A percentile compares a stretch with the other conserved stretches of the same genome.
phyloP scores from a whole-genome alignment of 2,888 invertebrate genomes.

The Trissoscelio sp. region DNA sequence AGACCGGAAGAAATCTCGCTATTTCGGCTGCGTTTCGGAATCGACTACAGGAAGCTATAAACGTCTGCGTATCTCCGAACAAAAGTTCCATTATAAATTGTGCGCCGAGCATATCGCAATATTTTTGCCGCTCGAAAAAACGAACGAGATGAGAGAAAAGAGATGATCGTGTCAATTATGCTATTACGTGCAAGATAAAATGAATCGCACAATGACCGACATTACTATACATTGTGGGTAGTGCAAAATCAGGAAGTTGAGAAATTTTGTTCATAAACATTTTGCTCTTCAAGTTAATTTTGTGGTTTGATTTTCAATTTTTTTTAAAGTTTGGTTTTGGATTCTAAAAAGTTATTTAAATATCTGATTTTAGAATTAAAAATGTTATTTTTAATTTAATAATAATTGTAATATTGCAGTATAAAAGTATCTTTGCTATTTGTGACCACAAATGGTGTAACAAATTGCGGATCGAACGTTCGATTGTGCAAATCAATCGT shows the following conservation, averaged over 20 bases:
- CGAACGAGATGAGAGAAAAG: slow-evolving; percentile 48
- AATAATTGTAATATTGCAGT: background rate
- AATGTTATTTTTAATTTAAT: no score
- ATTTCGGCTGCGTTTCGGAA: slow-evolving; percentile 41
- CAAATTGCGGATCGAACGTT: slow-evolving; percentile 24
- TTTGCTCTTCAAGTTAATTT: background rate
- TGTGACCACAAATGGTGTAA: slow-evolving; percentile 53
- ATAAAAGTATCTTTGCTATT: background rate
- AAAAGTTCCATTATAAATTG: slow-evolving; percentile 45
- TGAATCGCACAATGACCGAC: slow-evolving; percentile 51
- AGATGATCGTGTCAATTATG: slow-evolving; percentile 69
- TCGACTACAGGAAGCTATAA: slow-evolving; percentile 32
- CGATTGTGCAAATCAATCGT: slow-evolving; percentile 53
- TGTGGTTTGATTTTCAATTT: background rate
- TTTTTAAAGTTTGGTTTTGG: no score
- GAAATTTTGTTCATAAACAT: slow-evolving; percentile 40
- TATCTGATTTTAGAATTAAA: no score
- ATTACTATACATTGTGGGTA: slow-evolving; percentile 41
- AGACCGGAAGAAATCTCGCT: slow-evolving; percentile 45
- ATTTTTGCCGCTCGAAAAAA: slow-evolving; percentile 50
- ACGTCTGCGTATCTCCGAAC: slow-evolving; percentile 34
- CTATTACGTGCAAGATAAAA: slow-evolving; percentile 59
- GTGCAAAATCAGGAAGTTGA: slow-evolving; percentile 35
- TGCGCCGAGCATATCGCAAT: slow-evolving; percentile 27
- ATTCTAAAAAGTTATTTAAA: no score